These are phyloP conservation scores for Neoscelio sp. DNA, from an alignment of 2,888 invertebrate genomes.

Conservation along the genomic window DNA sequence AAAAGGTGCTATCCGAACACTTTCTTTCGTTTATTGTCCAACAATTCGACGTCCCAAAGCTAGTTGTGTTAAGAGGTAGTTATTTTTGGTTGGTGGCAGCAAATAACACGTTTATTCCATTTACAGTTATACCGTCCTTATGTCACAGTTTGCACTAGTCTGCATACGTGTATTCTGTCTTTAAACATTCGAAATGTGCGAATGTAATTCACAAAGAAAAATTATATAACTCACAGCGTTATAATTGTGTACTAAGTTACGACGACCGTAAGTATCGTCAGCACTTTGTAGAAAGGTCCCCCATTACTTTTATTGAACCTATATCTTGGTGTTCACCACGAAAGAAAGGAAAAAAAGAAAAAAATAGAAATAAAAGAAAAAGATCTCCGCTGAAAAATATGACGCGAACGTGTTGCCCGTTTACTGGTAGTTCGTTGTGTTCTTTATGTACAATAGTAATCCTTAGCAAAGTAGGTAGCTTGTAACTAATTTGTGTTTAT, in stretches of 20 bases:
- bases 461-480: constrained; percentile 78
- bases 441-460: constrained; percentile 68
- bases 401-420: constrained; percentile 61
- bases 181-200: background rate
- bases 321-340: background rate
- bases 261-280: constrained; percentile 59
- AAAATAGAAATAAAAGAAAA: constrained; percentile 24
- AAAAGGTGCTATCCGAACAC: constrained; percentile 17
- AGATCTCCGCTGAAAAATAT: constrained; percentile 42
- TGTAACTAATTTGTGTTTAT: constrained; percentile 83
- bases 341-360: constrained; percentile 9
- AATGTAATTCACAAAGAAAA: constrained; percentile 16
- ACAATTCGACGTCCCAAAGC: constrained; percentile 17
- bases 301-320: constrained; percentile 23
- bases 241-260: constrained; percentile 34
- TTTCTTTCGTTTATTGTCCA: constrained; percentile 39
- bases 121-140: constrained; percentile 40
- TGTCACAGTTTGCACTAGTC: constrained; percentile 37
- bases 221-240: constrained; percentile 42
- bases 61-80: constrained; percentile 14
- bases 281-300: constrained; percentile 1
- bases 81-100: constrained; percentile 79
- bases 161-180: constrained; percentile 19
- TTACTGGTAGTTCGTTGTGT: constrained; percentile 59
- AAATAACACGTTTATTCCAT: constrained; percentile 77